phyloP scores from a whole-genome alignment of 1,140 invertebrate genomes.

The Trachymyrmex septentrionalis region DNA sequence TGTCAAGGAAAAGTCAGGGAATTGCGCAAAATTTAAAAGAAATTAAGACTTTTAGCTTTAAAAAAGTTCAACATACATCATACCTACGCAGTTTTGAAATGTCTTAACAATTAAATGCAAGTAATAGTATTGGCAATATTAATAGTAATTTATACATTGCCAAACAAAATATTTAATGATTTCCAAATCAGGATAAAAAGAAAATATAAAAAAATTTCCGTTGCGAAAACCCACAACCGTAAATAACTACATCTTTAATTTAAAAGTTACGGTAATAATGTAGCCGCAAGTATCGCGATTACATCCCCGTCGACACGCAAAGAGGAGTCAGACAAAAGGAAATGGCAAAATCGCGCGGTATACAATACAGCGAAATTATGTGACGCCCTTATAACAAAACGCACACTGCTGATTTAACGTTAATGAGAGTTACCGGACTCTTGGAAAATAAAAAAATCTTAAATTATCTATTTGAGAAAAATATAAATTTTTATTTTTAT shows the following conservation, averaged over 20 bases:
- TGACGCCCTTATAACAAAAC: slow-evolving; percentile 49
- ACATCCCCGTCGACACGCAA: neutral
- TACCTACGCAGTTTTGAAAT: too few relatives aligned
- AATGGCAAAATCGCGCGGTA: neutral
- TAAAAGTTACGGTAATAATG: slow-evolving; percentile 36
- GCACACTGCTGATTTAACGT: slow-evolving; percentile 69
- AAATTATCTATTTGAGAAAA: neutral
- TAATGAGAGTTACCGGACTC: neutral
- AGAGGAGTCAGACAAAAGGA: neutral
- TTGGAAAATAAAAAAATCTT: slow-evolving; percentile 63
- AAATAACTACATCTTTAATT: slow-evolving; percentile 15
- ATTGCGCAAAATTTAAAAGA: too few relatives aligned
- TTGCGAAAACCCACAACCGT: too few relatives aligned
- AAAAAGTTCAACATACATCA: too few relatives aligned
- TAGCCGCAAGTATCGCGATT: neutral
- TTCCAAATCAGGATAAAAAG: too few relatives aligned
- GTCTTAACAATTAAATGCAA: too few relatives aligned
- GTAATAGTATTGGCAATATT: too few relatives aligned
- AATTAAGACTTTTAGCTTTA: too few relatives aligned
- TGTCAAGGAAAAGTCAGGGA: too few relatives aligned
- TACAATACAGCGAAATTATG: neutral
- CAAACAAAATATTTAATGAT: too few relatives aligned
- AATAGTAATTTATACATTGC: too few relatives aligned
- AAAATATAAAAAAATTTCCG: neutral
- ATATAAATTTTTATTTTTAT: neutral